Evolutionary conservation across 2,888 invertebrate species (phyloP), one percentile per base, ranked within the genome.

Genomic region (Scelioninae gen. 2): DNA sequence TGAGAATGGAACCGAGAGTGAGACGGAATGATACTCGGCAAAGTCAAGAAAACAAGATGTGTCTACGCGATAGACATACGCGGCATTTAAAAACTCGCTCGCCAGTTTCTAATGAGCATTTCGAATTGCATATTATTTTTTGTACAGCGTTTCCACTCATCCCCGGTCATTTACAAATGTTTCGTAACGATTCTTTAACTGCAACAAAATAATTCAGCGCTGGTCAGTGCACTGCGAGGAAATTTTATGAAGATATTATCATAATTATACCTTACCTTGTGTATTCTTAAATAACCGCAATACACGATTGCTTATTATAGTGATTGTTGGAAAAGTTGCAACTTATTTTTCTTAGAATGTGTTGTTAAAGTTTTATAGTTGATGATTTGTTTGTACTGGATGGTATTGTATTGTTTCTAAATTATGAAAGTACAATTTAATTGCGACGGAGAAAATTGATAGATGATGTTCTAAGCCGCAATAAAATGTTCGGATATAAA

Each of bases 241-340:
- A 28, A 53, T 73, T 73, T 68, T 68, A 73, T 68, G 63, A 68
- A 73, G 63, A 68, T 64, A 68, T 73, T 68, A 58, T 64, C 50
- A n/a, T 73, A 73, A 73, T 73, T 73, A 68, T 52, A 46, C 55
- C 61, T 60, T 60, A 72, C 65, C 61, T 57, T 33, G 13, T 15
- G 46, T 53, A 61, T 57, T 63, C 43, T 28, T 35, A 28, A 52
- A 68, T 58, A 58, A 57, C 41, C 43, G 15, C 15, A 25, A 25
- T 41, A 22, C 25, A 15, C 31, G 33, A 45, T 57, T 52, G 45
- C 25, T 68, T 60, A 43, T 58, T 58, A 58, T 35, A 50, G 50
- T 41, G 33, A 58, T 50, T 41, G 39, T 16, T 43, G 43, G 67
- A 67, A 67, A 58, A 50, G 50, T 58, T 67, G 50, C 58, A 11